A percentile compares a stretch with the other conserved stretches of the same genome.
phyloP scores from a whole-genome alignment of 2,888 invertebrate genomes.

The Eristalis arbustorum region DNA sequence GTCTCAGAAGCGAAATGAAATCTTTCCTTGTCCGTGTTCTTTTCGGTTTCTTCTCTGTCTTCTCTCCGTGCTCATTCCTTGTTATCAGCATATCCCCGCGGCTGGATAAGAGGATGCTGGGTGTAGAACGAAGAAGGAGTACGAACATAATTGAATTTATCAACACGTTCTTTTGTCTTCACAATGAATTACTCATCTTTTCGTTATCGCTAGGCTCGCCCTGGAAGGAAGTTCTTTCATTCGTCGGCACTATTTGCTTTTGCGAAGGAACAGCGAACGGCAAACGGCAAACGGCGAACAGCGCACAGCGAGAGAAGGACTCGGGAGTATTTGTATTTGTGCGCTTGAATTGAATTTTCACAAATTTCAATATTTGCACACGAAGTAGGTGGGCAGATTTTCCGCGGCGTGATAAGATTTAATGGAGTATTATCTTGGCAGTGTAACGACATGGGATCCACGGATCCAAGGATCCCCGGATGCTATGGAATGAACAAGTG shows the following conservation, averaged over 20 bases:
- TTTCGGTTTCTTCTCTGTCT: slow-evolving; percentile 17
- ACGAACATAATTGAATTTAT: slow-evolving; percentile 69
- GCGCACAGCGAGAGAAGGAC: slow-evolving; percentile 28
- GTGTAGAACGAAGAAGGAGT: not conserved
- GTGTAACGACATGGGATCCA: not conserved
- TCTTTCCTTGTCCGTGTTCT: slow-evolving; percentile 50
- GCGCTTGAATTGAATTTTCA: slow-evolving; percentile 70
- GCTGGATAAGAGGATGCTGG: slow-evolving; percentile 41
- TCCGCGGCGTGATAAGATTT: slow-evolving; percentile 61
- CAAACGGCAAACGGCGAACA: too few relatives aligned
- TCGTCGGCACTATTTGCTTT: slow-evolving; percentile 56
- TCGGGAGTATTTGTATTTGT: slow-evolving; percentile 63
- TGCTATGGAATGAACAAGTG: not conserved
- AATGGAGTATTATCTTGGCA: slow-evolving; percentile 59
- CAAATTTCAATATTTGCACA: slow-evolving; percentile 70
- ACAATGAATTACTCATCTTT: slow-evolving; percentile 70
- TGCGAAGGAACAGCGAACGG: not conserved
- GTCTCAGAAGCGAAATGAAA: slow-evolving; percentile 65
- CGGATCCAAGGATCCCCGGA: not conserved
- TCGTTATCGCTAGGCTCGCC: slow-evolving; percentile 43
- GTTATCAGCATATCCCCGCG: slow-evolving; percentile 53
- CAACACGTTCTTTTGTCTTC: slow-evolving; percentile 70
- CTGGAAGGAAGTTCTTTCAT: slow-evolving; percentile 32
- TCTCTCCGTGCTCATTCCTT: not conserved
- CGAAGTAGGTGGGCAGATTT: slow-evolving; percentile 66